phyloP scores from a whole-genome alignment of 2,113 vertebrate genomes.

The Pachypanchax playfairii region DNA sequence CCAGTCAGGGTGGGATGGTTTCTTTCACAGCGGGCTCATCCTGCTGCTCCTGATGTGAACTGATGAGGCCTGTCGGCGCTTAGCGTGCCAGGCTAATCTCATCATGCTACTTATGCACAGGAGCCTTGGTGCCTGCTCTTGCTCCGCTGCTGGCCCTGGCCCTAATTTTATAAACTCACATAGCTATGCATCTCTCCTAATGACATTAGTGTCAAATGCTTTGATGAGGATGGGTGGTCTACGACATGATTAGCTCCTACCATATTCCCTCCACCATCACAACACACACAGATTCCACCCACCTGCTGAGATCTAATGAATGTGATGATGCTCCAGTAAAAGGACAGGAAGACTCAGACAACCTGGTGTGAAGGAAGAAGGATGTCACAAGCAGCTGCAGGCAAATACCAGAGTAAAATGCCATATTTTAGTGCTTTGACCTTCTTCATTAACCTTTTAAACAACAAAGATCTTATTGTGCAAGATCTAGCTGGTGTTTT shows the following conservation, averaged over 20 bases:
- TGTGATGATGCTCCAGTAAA: constrained; percentile 42
- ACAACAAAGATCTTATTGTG: constrained; percentile 43
- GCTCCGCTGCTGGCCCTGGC: constrained; percentile 51
- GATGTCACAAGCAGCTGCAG: constrained; percentile 26
- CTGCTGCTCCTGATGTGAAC: constrained; percentile 67
- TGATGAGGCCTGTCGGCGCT: constrained; percentile 71
- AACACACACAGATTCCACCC: not conserved
- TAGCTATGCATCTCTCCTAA: constrained; percentile 77
- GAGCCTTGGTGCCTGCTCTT: constrained; percentile 57
- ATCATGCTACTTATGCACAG: constrained; percentile 61
- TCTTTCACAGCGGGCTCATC: constrained; percentile 50
- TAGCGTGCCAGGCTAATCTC: constrained; percentile 70
- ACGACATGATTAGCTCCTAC: constrained; percentile 65
- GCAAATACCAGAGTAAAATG: constrained; percentile 58
- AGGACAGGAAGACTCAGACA: constrained; percentile 36
- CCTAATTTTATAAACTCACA: constrained; percentile 75
- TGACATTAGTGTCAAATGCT: constrained; percentile 73
- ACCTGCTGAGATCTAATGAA: constrained; percentile 52
- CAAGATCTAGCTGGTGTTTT: constrained; percentile 26
- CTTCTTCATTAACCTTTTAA: constrained; percentile 57
- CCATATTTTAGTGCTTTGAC: constrained; percentile 52
- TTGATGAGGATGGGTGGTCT: constrained; percentile 70
- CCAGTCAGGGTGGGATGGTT: constrained; percentile 45
- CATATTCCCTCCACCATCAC: constrained; percentile 22
- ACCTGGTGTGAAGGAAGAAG: constrained; percentile 20